Base-by-base conservation (phyloP, 2,113 vertebrate genomes). In the Microcebus tavaratra region DNA sequence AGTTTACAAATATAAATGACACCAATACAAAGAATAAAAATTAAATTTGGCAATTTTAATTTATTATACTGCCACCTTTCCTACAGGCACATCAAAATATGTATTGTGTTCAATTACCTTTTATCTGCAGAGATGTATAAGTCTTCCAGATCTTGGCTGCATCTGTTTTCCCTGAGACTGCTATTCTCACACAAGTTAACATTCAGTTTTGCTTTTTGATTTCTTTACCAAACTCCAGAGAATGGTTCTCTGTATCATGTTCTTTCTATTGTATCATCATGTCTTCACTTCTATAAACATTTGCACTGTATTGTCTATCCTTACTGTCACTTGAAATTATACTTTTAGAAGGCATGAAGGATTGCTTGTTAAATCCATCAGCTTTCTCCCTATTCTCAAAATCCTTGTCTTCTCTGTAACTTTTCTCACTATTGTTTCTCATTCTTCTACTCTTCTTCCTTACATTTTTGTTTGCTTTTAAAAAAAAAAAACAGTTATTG, bases 1-100 rank as follows among this genome's bases (percentile, higher is more conserved):
- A 13, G 31, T 67, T 88, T 76, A 31, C 20, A 88, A 91, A 91
- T 57, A 55, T 17, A 81, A 29, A 85, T 85, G 65, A 59, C 14
- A 91, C 45, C 27, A 90, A 81, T 61, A 90, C 48, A 94, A 81
- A 96, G 21, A 96, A 82, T 90, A 57, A 57, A 93, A 95, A 90
- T 34, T 34, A 55, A 83, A 29, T 57, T 45, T 82, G 45, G 10
- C 86, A 76, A 59, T 93, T 75, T 73, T 81, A 76, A 81, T 73
- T 42, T 91, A 81, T 34, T 81, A n/a, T 67, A 89, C 86, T 82
- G 65, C 17, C 23, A 85, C 42, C 27, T 75, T 85, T 91, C 78
- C 42, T 80, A 59, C 0, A 36, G 57, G 15, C 25, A 84, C 14
- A 55, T 20, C 45, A 8, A 27, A 94, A 88, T 93, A 93, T 7